These are phyloP conservation scores for Andrena dorsata DNA, from an alignment of 2,888 invertebrate genomes.

Conservation along the genomic window DNA sequence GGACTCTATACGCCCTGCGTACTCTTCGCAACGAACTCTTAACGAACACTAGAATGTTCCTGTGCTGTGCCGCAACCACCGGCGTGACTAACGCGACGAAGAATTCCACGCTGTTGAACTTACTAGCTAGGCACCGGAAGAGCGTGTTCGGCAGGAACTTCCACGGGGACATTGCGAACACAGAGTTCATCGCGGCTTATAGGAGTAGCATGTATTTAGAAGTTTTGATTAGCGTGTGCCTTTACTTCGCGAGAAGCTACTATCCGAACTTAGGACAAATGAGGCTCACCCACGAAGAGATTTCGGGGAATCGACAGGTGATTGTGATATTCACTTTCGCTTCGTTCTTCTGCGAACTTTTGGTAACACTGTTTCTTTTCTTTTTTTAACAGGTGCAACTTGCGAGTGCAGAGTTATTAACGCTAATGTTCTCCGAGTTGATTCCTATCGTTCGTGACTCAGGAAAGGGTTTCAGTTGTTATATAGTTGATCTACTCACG, in stretches of 20 bases:
- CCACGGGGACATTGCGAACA: conserved; percentile 87
- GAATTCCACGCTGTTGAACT: conserved; percentile 87
- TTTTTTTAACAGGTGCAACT: conserved; percentile 88
- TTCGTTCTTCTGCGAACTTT: background rate
- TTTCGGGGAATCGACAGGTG: conserved; percentile 89
- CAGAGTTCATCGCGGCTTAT: conserved; percentile 89
- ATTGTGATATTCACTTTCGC: background rate
- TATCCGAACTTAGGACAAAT: conserved; percentile 90
- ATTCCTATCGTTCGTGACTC: conserved; percentile 91
- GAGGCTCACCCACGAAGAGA: conserved; percentile 89
- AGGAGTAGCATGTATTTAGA: conserved; percentile 93
- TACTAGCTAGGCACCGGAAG: conserved; percentile 91
- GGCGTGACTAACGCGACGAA: conserved; percentile 87
- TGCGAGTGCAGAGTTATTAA: conserved; percentile 91
- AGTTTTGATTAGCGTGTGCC: conserved; percentile 90
- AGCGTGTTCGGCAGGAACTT: conserved; percentile 91
- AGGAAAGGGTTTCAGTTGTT: conserved; percentile 91
- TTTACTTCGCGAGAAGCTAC: conserved; percentile 93
- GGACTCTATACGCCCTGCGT: conserved; percentile 90
- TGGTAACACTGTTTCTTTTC: conserved; percentile 16
- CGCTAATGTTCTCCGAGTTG: conserved; percentile 90
- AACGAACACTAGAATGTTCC: conserved; percentile 90
- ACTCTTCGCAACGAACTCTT: conserved; percentile 90
- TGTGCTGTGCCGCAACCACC: conserved; percentile 92
- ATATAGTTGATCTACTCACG: conserved; percentile 90